Percentiles rank a stretch among this genome's conserved stretches.
phyloP scores from a whole-genome alignment of 37 sponge, comb jelly and placozoan genomes.

The Lycopodina hypogea region DNA sequence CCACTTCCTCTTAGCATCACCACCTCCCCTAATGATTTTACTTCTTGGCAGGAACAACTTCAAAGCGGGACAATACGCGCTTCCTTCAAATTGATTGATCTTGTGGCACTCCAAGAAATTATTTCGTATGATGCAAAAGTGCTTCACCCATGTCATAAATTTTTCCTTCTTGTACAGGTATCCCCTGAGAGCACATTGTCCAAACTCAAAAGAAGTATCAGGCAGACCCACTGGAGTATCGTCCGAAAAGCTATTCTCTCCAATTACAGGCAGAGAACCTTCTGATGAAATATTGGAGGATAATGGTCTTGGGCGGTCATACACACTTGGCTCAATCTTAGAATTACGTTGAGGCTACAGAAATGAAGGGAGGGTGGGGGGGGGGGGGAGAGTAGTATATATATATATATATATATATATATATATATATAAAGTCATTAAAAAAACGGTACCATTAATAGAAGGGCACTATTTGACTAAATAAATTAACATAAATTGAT shows the following conservation, averaged over 20 bases:
- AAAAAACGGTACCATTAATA: not conserved
- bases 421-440: no score
- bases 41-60: slow-evolving; percentile 66
- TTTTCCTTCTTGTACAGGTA: slow-evolving; percentile 48
- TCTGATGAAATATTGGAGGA: not conserved
- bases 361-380: not conserved
- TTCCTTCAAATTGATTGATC: not conserved
- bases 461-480: not conserved
- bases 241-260: not conserved
- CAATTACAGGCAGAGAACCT: not conserved
- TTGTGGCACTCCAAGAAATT: slow-evolving; percentile 69
- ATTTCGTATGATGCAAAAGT: slow-evolving; percentile 55
- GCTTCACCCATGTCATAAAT: slow-evolving; percentile 50
- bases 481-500: no score
- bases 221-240: not conserved
- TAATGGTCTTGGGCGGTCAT: slow-evolving; percentile 12
- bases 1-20: slow-evolving; percentile 44
- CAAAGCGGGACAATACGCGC: not conserved
- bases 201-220: slow-evolving; percentile 27
- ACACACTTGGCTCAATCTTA: not conserved
- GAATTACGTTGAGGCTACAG: slow-evolving; percentile 27
- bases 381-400: no score
- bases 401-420: no score
- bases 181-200: slow-evolving; percentile 41
- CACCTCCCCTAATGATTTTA: slow-evolving; percentile 15